Conservation (phyloP, 2,113 vertebrate genomes). For the Anas platyrhynchos region DNA sequence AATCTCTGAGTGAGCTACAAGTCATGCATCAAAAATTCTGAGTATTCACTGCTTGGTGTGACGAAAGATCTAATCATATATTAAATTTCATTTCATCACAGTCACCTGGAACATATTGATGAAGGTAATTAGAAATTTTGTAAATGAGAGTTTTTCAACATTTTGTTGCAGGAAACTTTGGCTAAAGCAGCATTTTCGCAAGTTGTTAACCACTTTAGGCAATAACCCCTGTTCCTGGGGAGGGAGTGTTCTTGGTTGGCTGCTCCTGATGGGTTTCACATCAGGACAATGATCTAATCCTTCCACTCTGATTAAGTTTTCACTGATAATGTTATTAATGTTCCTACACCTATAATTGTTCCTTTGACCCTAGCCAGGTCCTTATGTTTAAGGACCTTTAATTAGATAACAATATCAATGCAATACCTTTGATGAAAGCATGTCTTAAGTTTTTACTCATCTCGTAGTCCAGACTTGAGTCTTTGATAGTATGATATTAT, state of each 20-base stretch:
- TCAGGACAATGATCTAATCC: not conserved
- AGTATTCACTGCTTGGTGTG: not conserved
- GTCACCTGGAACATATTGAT: not conserved
- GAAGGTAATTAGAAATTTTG: not conserved
- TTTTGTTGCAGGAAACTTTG: fast-evolving
- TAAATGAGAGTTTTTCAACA: not conserved
- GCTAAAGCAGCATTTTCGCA: not conserved
- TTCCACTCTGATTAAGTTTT: not conserved
- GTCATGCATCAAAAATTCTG: not conserved
- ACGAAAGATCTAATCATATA: not conserved
- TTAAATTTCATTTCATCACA: not conserved
- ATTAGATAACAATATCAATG: not conserved
- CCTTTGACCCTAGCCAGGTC: not conserved
- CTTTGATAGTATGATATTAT: fast-evolving
- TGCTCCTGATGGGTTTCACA: not conserved
- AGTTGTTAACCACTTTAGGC: not conserved
- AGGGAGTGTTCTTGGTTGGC: not conserved
- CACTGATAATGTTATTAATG: not conserved
- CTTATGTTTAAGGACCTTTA: not conserved
- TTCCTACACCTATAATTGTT: not conserved
- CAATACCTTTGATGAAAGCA: not conserved
- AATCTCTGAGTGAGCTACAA: not conserved
- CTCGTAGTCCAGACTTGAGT: not conserved
- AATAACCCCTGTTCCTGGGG: not conserved
- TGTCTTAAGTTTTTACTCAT: not conserved